Evolutionary conservation across 37 sponge, comb jelly and placozoan genomes (phyloP), one percentile per base, ranked within the genome.

Genomic region (Beroe ovata): DNA sequence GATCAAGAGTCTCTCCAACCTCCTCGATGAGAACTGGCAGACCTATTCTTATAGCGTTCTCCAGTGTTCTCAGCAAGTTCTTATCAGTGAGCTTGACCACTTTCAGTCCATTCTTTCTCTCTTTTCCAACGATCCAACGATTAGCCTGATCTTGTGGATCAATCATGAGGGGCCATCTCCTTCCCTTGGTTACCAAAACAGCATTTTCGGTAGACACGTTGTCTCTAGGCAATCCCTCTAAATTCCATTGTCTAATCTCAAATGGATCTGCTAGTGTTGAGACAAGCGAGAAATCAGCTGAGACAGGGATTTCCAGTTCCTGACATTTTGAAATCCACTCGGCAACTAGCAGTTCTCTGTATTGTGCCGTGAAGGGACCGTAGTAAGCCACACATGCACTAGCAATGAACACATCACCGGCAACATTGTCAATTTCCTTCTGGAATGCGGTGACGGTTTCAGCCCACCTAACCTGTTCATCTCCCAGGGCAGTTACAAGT

Each of bases 131-230:
- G 34, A 97, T 90, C 99, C 99, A 97, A 18, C 99, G 91, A 64
- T 95, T 95, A 25, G 98, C 98, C 92, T 95, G 88, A 62, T 96
- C 99, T 91, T 99, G 99, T n/a, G 99, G 99, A 47, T 99, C 99
- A 59, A 99, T 99, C 96, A 99, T 96, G 21, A 99, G 92, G 22
- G 99, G 97, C 99, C 99, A 99, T 59, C 99, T 89, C 34, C 95
- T 92, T 40, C 94, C 94, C 60, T 95, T 92, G 34, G 95, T 96
- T 36, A 95, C 94, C 64, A 99, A 89, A 3, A 99, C 92, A 60
- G 96, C 99, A 92, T 99, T 99, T 91, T 99, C 99, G 61, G 93
- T 96, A 22, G 99, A 99, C 0, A 96, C 92, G 63, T 41, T 89
- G 90, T 99, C 99, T 41, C 96, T 90, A 26, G 99, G 99, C 36